Percentiles rank a stretch among this genome's conserved stretches.
phyloP scores from a whole-genome alignment of 2,888 invertebrate species.

The Cepaea hortensis region DNA sequence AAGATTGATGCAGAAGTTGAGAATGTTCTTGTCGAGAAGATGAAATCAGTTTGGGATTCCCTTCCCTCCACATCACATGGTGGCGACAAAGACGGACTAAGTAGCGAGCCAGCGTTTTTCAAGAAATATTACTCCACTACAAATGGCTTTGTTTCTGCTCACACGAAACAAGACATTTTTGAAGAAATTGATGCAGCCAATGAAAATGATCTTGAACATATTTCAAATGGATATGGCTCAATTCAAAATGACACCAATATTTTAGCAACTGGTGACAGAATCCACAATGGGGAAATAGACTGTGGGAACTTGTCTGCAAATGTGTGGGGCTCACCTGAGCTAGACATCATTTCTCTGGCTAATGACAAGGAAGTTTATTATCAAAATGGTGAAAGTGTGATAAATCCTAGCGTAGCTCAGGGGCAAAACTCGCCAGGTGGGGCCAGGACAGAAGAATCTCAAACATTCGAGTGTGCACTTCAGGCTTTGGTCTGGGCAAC shows the following conservation, averaged over 20 bases:
- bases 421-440: background rate
- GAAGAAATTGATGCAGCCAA: constrained; percentile 8
- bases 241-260: constrained; percentile 2
- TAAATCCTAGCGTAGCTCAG: background rate
- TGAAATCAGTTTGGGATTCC: constrained; percentile 10
- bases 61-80: no score
- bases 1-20: background rate
- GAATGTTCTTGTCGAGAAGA: constrained; percentile 14
- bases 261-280: background rate
- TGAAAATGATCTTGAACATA: background rate
- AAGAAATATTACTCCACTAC: constrained; percentile 14
- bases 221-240: constrained; percentile 9
- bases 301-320: background rate
- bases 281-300: background rate
- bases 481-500: constrained; percentile 20
- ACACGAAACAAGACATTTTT: constrained; percentile 4
- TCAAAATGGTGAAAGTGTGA: background rate
- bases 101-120: constrained; percentile 5
- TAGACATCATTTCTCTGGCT: background rate
- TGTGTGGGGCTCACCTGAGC: background rate
- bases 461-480: constrained; percentile 7
- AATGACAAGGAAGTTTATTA: background rate
- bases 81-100: no score
- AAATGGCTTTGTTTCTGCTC: background rate
- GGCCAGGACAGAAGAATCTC: background rate